Base-by-base conservation (phyloP, 2,888 invertebrate species). In the Caenorhabditis sulstoni region DNA sequence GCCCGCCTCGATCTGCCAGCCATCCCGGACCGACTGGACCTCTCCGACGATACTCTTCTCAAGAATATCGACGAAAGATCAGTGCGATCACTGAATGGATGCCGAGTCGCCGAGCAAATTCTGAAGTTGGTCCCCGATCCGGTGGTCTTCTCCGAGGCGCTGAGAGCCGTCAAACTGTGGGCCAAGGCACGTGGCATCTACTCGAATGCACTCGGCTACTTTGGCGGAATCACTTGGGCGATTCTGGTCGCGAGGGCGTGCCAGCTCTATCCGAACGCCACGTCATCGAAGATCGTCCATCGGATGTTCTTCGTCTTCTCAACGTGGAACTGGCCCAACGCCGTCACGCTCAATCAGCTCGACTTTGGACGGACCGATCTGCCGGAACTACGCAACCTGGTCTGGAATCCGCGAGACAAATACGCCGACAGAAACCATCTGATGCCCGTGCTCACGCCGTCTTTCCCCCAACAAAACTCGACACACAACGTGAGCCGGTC, bases 381-480 rank as follows among this genome's bases (percentile, higher is more conserved):
- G 14, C 1, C 14, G 1, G 95, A 5, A 16, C 79, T 88, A 11
- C 58, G 66, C 39, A 70, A 77, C 3, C 47, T 88, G 18, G 91
- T 97, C 0, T 99, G 99, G 99, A 98, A 99, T 92, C 97, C 98
- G 1, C 93, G 97, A 22, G 79, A 61, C 8, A 74, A 82, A 1
- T 57, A 68, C 18, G 55, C 81, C 14, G 87, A 87, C 58, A 66
- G 97, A 35, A 97, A 94, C 92, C 98, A 99, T 92, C 92, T 98
- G 88, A 96, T 96, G 98, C 99, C 99, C 16, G 98, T 99, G 88
- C 98, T 99, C 88, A 99, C 29, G 29, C 99, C 99, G 91, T 97
- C 98, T 91, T 98, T 97, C 92, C 99, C 99, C 0, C 97, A 99
- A 91, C 98, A 99, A 92, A 99, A 99, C 92, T 98, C 98, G 3